These are phyloP conservation scores for Schizopygopsis pylzovi DNA, from an alignment of 2,797 vertebrate genomes.

Conservation along the genomic window DNA sequence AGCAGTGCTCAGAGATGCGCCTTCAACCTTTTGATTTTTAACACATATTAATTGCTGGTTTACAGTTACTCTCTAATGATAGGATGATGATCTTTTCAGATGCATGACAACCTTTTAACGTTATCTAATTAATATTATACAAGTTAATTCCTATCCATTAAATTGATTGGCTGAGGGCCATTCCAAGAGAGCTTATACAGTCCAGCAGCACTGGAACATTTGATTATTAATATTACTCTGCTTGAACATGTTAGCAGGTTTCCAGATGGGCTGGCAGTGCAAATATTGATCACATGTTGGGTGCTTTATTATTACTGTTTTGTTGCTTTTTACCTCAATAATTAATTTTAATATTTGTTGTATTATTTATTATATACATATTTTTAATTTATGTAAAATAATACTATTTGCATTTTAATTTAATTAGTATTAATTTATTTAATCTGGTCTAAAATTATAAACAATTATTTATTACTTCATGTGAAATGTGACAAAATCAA, in stretches of 20 bases:
- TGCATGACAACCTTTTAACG: background rate
- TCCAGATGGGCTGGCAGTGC: background rate
- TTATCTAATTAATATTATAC: background rate
- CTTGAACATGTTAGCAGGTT: background rate
- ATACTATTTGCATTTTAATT: background rate
- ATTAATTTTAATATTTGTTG: background rate
- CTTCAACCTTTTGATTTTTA: slow-evolving; percentile 13
- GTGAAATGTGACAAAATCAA: background rate
- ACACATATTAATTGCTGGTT: background rate
- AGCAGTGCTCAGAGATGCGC: background rate
- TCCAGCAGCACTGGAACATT: background rate
- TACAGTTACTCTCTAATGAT: background rate
- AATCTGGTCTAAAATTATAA: background rate
- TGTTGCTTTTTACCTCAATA: background rate
- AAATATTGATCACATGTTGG: background rate
- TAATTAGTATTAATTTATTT: background rate
- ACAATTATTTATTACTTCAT: too few species aligned
- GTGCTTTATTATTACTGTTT: background rate
- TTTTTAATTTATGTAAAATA: background rate
- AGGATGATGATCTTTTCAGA: background rate
- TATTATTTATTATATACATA: background rate
- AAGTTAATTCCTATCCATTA: background rate
- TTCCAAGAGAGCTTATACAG: background rate
- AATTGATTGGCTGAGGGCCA: background rate
- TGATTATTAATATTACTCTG: background rate